Base-by-base conservation (phyloP, 2,113 vertebrate species). In the Morone saxatilis region DNA sequence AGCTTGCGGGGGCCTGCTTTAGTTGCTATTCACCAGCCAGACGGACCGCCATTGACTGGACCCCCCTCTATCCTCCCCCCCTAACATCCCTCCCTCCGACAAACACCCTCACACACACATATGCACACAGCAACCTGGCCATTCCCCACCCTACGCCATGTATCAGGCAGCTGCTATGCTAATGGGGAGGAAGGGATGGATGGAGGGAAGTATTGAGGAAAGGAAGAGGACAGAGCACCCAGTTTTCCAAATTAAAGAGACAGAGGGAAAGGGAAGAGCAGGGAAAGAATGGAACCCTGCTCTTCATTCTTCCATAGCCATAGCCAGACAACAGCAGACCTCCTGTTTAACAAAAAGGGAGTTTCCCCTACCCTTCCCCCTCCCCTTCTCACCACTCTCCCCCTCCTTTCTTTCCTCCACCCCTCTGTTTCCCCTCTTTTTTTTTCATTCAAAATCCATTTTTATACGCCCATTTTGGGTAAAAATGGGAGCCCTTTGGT, bases 161-260 rank as follows among this genome's bases (percentile, higher is more conserved):
- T 96, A 95, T 93, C 83, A 87, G 96, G 97, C 98, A 99, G 98
- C 98, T 99, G 97, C 97, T 97, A 98, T 98, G 98, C 97, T 99
- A 98, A 98, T 99, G 94, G 90, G 89, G 89, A 93, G 92, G 84
- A 87, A 92, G 90, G 88, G 87, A 88, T 85, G 87, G 90, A 88
- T 88, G 86, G 88, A 89, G 88, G 80, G 90, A 92, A 93, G 73
- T 76, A 89, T 92, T 76, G 77, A 71, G 83, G 75, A 80, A 80
- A 79, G 71, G 86, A 72, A 78, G 89, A 92, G 91, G 87, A 94
- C 92, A 80, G 92, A 89, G 90, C 88, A 82, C 88, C 88, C 83
- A 89, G 90, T 90, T n/a, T n/a, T n/a, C 91, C 91, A 92, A 92
- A 88, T 91, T 56, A 59, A 71, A 84, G 85, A 72, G 89, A 86